Percentiles rank a stretch among this genome's conserved stretches.
These are phyloP conservation scores for Strigamia transsilvanica DNA, from an alignment of 2,888 invertebrate species.

Conservation along the genomic window DNA sequence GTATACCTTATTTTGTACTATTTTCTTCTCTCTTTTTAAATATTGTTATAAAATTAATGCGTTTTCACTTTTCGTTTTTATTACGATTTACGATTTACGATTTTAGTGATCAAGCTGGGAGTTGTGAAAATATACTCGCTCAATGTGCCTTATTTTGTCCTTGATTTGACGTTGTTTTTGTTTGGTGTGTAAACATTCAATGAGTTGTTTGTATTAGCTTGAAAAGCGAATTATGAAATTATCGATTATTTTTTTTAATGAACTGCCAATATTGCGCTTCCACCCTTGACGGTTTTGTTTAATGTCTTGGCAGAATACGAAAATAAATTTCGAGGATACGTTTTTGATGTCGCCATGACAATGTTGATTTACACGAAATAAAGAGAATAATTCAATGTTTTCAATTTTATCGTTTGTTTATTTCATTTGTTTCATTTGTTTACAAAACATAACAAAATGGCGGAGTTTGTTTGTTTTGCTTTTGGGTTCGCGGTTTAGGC, in stretches of 20 bases:
- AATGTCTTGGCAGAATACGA: not conserved
- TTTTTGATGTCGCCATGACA: constrained; percentile 2
- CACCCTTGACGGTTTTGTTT: not conserved
- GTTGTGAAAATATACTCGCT: not conserved
- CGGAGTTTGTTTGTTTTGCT: too few relatives aligned
- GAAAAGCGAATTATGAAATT: not conserved
- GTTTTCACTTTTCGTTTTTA: not conserved
- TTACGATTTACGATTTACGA: too few relatives aligned
- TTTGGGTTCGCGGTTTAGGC: too few relatives aligned
- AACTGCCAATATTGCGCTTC: constrained; percentile 35
- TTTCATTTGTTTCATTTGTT: not conserved
- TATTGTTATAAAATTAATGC: not conserved
- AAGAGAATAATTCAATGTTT: constrained; percentile 1
- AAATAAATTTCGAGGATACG: not conserved
- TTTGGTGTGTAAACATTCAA: not conserved
- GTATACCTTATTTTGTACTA: not conserved
- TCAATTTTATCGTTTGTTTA: not conserved
- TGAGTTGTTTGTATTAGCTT: not conserved
- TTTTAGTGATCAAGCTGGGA: too few relatives aligned
- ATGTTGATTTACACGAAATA: constrained; percentile 11
- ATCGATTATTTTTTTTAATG: too few relatives aligned
- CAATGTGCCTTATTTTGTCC: constrained; percentile 14
- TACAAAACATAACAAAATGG: not conserved
- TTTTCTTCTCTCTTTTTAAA: not conserved
- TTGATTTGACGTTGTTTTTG: not conserved